These are phyloP conservation scores for Anhinga rufa DNA, from an alignment of 2,113 vertebrate genomes.

Conservation along the genomic window DNA sequence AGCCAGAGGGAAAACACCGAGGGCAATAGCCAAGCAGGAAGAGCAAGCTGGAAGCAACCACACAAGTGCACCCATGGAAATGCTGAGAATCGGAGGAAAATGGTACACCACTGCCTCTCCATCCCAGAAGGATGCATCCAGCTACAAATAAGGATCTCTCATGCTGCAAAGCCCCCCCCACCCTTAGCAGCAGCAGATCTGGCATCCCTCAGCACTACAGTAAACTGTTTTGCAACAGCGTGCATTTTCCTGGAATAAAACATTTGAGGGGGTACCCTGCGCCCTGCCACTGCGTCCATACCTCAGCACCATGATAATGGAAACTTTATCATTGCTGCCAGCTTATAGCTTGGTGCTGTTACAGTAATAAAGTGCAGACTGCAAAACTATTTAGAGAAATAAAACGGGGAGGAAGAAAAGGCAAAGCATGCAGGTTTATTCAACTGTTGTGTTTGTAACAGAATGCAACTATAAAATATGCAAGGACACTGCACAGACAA, in stretches of 20 bases:
- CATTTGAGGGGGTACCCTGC: background rate
- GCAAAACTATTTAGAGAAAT: background rate
- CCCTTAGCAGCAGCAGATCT: background rate
- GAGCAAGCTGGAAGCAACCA: background rate
- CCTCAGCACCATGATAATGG: fast-evolving
- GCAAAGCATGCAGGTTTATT: background rate
- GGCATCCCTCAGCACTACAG: background rate
- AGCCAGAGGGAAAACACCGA: background rate
- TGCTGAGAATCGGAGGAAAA: background rate
- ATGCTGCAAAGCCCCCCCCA: background rate
- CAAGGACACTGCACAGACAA: background rate
- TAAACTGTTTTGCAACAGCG: background rate
- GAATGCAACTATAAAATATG: background rate
- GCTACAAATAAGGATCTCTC: background rate
- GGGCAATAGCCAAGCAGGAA: background rate
- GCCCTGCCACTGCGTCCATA: fast-evolving
- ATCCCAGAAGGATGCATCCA: background rate
- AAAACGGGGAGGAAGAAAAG: background rate
- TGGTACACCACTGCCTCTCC: background rate
- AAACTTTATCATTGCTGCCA: background rate
- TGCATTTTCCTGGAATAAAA: background rate
- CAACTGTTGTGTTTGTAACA: background rate
- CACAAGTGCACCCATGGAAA: background rate
- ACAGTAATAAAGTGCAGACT: background rate
- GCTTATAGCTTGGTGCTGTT: background rate